Percentiles rank a stretch among this genome's conserved stretches.
Conservation (phyloP, 1,140 invertebrate genomes). For the Cyclargus thomasi region DNA sequence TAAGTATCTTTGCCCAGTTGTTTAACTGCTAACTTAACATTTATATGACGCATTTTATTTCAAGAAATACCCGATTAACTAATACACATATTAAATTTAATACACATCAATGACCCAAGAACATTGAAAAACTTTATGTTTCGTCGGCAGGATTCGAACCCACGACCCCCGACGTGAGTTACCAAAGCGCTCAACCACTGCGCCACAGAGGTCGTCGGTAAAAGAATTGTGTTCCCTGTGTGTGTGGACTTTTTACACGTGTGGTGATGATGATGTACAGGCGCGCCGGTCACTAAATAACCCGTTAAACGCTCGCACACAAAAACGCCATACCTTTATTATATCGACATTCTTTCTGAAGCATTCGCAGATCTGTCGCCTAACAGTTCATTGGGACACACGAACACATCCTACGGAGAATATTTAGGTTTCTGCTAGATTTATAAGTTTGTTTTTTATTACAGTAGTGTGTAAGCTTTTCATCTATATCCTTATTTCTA, state of each 20-base stretch:
- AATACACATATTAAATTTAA: no score
- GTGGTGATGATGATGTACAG: no score
- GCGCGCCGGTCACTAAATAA: background rate
- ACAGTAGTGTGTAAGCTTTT: no score
- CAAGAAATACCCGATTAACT: background rate
- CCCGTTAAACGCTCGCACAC: constrained; percentile 16
- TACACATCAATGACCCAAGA: no score
- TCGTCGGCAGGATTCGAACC: no score
- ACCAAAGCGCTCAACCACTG: no score
- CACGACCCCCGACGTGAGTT: no score
- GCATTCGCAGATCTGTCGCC: constrained; percentile 20
- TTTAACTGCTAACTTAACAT: background rate
- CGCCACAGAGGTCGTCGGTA: background rate
- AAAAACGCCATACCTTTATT: constrained; percentile 21
- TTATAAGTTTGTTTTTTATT: no score
- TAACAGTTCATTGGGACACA: constrained; percentile 19
- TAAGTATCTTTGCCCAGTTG: background rate
- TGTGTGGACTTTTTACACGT: no score
- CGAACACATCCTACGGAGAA: background rate
- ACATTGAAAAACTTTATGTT: no score
- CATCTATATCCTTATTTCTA: no score
- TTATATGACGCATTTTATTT: background rate
- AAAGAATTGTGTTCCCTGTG: background rate
- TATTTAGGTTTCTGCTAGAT: no score
- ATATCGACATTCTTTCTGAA: constrained; percentile 20